Conservation (phyloP, 2,113 vertebrate species). For the Brienomyrus brachyistius region DNA sequence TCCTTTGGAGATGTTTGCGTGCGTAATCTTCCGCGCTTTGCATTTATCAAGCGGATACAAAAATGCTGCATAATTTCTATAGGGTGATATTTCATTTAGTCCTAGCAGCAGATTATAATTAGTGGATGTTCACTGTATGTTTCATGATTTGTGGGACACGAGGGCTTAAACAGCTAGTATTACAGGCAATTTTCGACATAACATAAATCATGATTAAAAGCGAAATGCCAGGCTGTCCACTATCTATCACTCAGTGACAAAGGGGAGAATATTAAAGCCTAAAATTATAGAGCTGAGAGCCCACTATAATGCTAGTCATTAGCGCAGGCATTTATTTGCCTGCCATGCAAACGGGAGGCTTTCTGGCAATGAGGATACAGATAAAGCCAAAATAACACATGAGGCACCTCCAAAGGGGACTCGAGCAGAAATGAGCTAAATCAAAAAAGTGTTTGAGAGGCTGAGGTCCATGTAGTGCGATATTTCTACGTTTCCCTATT, state of each 20-base stretch:
- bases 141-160: not conserved
- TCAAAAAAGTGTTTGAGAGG: not conserved
- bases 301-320: slow-evolving; percentile 8
- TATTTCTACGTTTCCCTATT: not conserved
- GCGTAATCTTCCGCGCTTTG: not conserved
- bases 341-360: not conserved
- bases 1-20: not conserved
- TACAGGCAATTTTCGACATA: slow-evolving; percentile 8
- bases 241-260: slow-evolving; percentile 18
- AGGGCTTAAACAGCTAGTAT: slow-evolving; percentile 14
- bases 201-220: slow-evolving; percentile 24
- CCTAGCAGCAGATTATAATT: not conserved
- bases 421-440: not conserved
- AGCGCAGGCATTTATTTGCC: not conserved
- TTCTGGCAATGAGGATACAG: not conserved
- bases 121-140: not conserved
- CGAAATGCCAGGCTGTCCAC: slow-evolving; percentile 1
- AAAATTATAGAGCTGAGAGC: slow-evolving; percentile 5
- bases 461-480: not conserved
- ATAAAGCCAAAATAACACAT: slow-evolving; percentile 1
- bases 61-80: not conserved
- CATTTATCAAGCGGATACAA: not conserved
- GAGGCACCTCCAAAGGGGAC: not conserved
- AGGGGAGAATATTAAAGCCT: slow-evolving; percentile 9
- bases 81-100: not conserved